A percentile compares a stretch with the other conserved stretches of the same genome.
Conservation (phyloP, 2,888 invertebrate species). For the Villa cingulata region DNA sequence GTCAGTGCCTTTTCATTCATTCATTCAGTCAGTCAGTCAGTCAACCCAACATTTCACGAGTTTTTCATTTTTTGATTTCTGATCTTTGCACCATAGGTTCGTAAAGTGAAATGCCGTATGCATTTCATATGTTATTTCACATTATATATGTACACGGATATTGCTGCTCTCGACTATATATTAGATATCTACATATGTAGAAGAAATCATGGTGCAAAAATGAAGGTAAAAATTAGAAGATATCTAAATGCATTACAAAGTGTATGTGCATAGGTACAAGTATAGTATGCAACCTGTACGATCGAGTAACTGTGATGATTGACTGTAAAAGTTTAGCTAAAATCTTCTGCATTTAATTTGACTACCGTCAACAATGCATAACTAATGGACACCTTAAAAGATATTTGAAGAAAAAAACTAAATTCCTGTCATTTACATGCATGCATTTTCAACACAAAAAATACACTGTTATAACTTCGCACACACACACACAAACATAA, state of each 20-base stretch:
- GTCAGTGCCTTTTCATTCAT: background rate
- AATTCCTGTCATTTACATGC: background rate
- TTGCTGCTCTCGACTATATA: too few relatives aligned
- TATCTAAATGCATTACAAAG: too few relatives aligned
- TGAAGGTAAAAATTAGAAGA: background rate
- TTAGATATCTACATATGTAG: background rate
- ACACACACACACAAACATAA: too few relatives aligned
- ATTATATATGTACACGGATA: too few relatives aligned
- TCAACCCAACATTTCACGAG: too few relatives aligned
- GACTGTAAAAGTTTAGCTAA: too few relatives aligned
- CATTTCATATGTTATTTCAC: too few relatives aligned
- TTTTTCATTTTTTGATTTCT: too few relatives aligned
- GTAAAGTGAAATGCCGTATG: too few relatives aligned
- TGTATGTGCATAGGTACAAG: background rate
- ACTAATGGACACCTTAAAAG: background rate
- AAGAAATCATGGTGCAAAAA: background rate
- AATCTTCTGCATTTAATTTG: background rate
- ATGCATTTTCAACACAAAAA: too few relatives aligned
- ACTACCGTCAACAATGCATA: background rate
- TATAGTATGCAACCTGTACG: background rate
- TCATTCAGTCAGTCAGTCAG: background rate
- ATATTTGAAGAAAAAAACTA: background rate
- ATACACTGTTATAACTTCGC: too few relatives aligned
- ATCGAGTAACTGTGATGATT: background rate
- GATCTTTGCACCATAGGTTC: too few relatives aligned